Conservation (phyloP, 2,888 invertebrate genomes). For the Smittia aterrima region DNA sequence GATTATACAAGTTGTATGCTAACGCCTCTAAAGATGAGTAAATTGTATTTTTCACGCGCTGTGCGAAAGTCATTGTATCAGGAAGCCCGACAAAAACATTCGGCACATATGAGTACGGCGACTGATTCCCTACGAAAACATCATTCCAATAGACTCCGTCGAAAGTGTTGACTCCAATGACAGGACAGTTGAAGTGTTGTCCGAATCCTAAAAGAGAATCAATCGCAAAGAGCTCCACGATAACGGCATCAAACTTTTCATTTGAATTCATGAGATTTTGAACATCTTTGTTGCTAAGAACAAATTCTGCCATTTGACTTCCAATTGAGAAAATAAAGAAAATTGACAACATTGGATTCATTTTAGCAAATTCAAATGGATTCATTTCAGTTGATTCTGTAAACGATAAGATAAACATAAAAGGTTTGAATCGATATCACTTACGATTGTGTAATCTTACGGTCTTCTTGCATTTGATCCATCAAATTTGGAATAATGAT, state of each 20-base stretch:
- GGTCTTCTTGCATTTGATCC: background rate
- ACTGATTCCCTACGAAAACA: constrained; percentile 45
- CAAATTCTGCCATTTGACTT: background rate
- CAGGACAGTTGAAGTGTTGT: constrained; percentile 45
- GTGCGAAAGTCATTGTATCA: constrained; percentile 45
- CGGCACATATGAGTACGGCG: constrained; percentile 36
- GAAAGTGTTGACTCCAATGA: constrained; percentile 43
- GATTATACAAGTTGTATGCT: constrained; percentile 46
- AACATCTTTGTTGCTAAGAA: background rate
- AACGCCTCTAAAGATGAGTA: constrained; percentile 43
- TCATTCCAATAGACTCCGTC: constrained; percentile 41
- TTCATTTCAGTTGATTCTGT: background rate
- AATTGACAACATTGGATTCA: background rate
- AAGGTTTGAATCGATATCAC: background rate
- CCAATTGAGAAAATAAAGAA: background rate
- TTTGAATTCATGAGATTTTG: background rate
- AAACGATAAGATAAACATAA: background rate
- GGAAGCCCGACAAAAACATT: constrained; percentile 1
- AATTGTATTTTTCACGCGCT: constrained; percentile 45
- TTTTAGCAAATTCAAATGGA: background rate
- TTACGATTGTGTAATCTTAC: background rate
- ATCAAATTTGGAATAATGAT: background rate
- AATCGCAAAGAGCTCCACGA: constrained; percentile 12
- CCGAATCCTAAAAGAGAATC: constrained; percentile 43
- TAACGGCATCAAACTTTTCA: background rate